phyloP scores from a whole-genome alignment of 2,888 invertebrate genomes.

The Hydrotaea diabolus region DNA sequence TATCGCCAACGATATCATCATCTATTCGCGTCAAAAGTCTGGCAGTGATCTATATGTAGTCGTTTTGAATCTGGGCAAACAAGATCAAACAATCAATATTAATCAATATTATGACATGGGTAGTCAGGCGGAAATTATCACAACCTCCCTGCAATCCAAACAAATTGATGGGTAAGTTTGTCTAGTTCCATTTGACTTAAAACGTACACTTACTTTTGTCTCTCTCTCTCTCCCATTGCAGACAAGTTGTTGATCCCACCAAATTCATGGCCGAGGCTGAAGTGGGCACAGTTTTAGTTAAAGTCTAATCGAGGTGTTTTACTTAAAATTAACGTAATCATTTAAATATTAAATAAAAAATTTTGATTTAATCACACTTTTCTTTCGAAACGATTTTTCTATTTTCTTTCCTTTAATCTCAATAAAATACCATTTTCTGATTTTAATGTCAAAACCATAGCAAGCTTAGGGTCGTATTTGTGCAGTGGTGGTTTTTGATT shows the following conservation, averaged over 20 bases:
- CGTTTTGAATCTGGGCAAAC: slow-evolving; percentile 82
- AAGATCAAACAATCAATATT: slow-evolving; percentile 81
- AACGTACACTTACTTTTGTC: background rate
- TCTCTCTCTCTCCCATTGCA: slow-evolving; percentile 55
- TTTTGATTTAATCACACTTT: background rate
- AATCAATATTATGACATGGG: slow-evolving; percentile 74
- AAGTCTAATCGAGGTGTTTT: slow-evolving; percentile 60
- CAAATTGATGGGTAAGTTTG: slow-evolving; percentile 75
- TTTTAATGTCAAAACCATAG: slow-evolving; percentile 81
- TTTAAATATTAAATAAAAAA: slow-evolving; percentile 3
- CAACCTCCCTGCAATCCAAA: slow-evolving; percentile 77
- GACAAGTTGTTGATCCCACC: slow-evolving; percentile 72
- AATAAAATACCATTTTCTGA: slow-evolving; percentile 81
- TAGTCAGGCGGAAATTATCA: slow-evolving; percentile 76
- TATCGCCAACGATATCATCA: slow-evolving; percentile 74
- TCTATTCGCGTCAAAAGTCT: slow-evolving; percentile 75
- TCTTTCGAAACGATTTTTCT: background rate
- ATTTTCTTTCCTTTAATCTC: slow-evolving; percentile 76
- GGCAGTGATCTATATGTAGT: slow-evolving; percentile 79
- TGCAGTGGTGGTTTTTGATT: slow-evolving; percentile 52
- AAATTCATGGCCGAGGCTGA: slow-evolving; percentile 73
- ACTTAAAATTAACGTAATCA: background rate
- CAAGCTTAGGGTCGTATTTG: slow-evolving; percentile 80
- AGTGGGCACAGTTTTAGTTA: slow-evolving; percentile 77
- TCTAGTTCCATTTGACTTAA: background rate